Conservation (phyloP, 2,888 invertebrate species). For the Griposia aprilina region DNA sequence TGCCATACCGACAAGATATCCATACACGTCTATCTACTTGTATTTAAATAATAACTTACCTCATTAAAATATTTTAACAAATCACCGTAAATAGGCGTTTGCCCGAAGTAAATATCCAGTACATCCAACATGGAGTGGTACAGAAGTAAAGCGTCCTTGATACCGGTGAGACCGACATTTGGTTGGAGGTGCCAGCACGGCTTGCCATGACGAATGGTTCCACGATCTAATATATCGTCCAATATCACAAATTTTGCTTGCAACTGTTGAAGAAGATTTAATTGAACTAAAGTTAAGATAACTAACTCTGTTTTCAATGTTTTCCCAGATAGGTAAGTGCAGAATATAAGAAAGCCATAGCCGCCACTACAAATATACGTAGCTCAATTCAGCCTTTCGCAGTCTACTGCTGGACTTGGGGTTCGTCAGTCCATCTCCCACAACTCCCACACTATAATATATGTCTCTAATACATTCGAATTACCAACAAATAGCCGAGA, state of each 20-base stretch:
- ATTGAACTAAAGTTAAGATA: neutral
- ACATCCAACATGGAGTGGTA: constrained; percentile 37
- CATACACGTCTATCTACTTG: neutral
- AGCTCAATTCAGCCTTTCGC: neutral
- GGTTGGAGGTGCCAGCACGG: constrained; percentile 42
- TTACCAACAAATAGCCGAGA: constrained; percentile 3
- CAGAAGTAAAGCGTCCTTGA: constrained; percentile 45
- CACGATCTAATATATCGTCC: constrained; percentile 48
- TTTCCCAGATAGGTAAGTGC: neutral
- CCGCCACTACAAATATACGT: no score
- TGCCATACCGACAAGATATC: neutral
- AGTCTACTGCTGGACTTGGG: neutral
- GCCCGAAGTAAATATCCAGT: constrained; percentile 37
- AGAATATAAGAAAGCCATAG: neutral
- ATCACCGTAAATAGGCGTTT: constrained; percentile 26
- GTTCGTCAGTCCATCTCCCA: no score
- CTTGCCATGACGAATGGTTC: constrained; percentile 41
- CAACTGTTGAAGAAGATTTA: constrained; percentile 15
- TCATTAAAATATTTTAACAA: constrained; percentile 34
- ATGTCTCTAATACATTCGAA: neutral
- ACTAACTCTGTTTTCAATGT: neutral
- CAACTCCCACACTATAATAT: no score
- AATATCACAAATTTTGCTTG: constrained; percentile 21
- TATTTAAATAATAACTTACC: constrained; percentile 12
- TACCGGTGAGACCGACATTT: constrained; percentile 33